Evolutionary conservation across 2,888 invertebrate species (phyloP).

Genomic region (Diogma glabrata): DNA sequence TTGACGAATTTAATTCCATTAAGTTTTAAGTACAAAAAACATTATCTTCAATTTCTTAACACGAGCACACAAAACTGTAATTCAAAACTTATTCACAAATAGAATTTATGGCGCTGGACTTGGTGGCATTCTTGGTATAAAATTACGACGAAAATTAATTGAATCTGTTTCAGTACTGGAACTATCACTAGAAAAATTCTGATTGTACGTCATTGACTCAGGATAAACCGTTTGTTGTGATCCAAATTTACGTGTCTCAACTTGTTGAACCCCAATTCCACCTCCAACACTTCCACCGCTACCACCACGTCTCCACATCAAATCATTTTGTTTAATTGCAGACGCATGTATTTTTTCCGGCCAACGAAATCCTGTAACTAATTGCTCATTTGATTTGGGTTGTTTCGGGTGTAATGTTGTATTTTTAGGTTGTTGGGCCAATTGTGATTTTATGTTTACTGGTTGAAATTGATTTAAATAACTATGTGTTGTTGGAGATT

Average conservation of each 20-base stretch:
- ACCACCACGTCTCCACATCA: slow-evolving; percentile 27
- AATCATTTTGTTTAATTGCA: slow-evolving; percentile 34
- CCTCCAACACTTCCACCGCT: neutral
- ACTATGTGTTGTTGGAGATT: slow-evolving; percentile 32
- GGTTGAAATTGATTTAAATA: slow-evolving; percentile 16
- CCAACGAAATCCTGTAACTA: slow-evolving; percentile 34
- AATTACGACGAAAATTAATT: slow-evolving; percentile 33
- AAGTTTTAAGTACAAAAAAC: too few species aligned
- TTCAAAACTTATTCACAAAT: too few species aligned
- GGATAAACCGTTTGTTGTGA: slow-evolving; percentile 7
- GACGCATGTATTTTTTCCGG: slow-evolving; percentile 38
- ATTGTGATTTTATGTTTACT: neutral
- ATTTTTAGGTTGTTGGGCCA: neutral
- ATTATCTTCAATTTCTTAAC: too few species aligned
- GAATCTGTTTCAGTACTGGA: slow-evolving; percentile 36
- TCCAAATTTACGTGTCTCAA: slow-evolving; percentile 4
- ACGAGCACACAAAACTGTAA: too few species aligned
- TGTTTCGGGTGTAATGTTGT: slow-evolving; percentile 10
- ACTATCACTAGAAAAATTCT: slow-evolving; percentile 29
- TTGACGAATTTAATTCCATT: too few species aligned
- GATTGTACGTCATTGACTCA: slow-evolving; percentile 10
- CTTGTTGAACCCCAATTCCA: neutral
- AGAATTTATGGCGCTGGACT: slow-evolving; percentile 38
- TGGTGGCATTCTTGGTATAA: slow-evolving; percentile 34
- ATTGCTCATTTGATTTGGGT: slow-evolving; percentile 13